Evolutionary conservation across 2,113 vertebrate species (phyloP), one percentile per base, ranked within the genome.

Genomic region (Vimba vimba): DNA sequence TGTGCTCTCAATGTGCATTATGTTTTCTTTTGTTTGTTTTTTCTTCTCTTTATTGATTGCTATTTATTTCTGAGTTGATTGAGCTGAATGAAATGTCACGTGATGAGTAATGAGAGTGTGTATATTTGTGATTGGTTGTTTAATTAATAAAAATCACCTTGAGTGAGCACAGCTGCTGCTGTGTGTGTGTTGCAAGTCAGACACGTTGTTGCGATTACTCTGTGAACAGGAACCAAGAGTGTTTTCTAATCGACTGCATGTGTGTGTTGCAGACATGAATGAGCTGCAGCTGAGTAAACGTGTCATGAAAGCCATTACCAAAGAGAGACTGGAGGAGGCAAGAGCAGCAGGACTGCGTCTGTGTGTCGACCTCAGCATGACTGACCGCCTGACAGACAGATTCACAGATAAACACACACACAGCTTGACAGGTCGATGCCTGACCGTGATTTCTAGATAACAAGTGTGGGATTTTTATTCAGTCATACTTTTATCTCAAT

Each of bases 331-430:
- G 23, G 88, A 94, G 64, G 92, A 93, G 71, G 97, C 97, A 80
- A 94, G 91, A 89, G 86, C 86, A 52, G 90, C 92, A 6, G 97
- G 97, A 17, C 93, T 93, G 45, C 93, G 92, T 91, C 92, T 98
- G 6, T 98, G 97, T 36, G 85, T 98, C 0, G 97, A 98, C 85
- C 94, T 98, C 43, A 96, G 96, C 27, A 93, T 97, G 96, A 96
- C 94, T 0, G 87, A 94, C 86, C 76, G 90, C 91, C 98, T 99
- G 97, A 95, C 95, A 6, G 91, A 94, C 87, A 86, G 90, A 27
- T 36, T 17, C 12, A 15, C 59, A 50, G 30, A 33, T 33, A 33
- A 2, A 27, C 43, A 27, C 6, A 4, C 59, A 25, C 43, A 19
- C 66, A 69, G 19, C 12, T 10, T 39, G 19, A 21, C 68, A 39